These are phyloP conservation scores for Zaprionus africanus DNA, from an alignment of 1,140 invertebrate genomes.

Conservation along the genomic window DNA sequence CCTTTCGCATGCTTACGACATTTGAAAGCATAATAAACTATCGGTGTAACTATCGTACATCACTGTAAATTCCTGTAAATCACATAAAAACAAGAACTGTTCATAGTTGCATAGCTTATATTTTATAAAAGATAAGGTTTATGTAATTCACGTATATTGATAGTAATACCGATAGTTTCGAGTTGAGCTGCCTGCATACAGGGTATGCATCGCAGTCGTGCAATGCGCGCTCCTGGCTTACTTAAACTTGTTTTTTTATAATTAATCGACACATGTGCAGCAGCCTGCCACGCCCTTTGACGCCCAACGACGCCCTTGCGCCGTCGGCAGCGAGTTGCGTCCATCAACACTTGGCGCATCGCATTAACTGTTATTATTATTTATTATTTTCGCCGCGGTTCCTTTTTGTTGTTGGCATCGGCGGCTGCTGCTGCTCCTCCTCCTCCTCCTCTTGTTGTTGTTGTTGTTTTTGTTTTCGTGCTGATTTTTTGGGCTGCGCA, in stretches of 20 bases:
- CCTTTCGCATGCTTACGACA: no score
- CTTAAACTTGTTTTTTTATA: constrained; percentile 52
- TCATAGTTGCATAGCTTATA: no score
- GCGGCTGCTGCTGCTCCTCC: no score
- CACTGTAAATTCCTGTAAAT: not conserved
- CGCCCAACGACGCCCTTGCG: not conserved
- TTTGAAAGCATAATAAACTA: not conserved
- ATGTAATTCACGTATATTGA: not conserved
- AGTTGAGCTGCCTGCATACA: not conserved
- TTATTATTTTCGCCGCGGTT: constrained; percentile 46
- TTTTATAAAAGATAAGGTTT: no score
- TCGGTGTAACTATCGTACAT: not conserved
- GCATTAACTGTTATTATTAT: constrained; percentile 60
- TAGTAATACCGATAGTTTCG: not conserved
- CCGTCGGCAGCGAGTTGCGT: not conserved
- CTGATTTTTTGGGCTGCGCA: constrained; percentile 47
- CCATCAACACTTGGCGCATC: constrained; percentile 57
- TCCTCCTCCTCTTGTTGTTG: not conserved
- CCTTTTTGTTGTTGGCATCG: constrained; percentile 8
- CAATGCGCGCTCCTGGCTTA: not conserved
- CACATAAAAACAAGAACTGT: not conserved
- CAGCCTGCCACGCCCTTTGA: constrained; percentile 37
- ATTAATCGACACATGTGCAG: constrained; percentile 75
- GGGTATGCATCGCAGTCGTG: constrained; percentile 13
- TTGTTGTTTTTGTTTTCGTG: constrained; percentile 6